phyloP scores from a whole-genome alignment of 1,140 invertebrate species.

The Drosophila chauvacae region DNA sequence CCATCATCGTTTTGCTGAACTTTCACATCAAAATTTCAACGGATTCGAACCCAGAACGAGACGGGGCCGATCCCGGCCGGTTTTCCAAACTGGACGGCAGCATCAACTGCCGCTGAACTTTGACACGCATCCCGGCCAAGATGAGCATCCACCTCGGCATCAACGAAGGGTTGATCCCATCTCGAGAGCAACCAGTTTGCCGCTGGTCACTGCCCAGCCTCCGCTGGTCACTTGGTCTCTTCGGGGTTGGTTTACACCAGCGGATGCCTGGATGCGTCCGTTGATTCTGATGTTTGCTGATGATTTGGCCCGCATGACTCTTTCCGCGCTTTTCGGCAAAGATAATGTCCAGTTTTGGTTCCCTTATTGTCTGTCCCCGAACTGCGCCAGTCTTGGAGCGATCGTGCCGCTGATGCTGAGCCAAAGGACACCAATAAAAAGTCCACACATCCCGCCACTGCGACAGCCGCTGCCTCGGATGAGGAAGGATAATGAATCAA shows the following conservation, averaged over 20 bases:
- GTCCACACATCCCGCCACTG: constrained; percentile 60
- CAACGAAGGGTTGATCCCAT: constrained; percentile 32
- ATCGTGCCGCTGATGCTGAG: constrained; percentile 52
- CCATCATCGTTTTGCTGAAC: constrained; percentile 63
- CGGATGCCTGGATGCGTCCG: constrained; percentile 1
- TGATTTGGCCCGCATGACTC: constrained; percentile 57
- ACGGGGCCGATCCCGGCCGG: constrained; percentile 57
- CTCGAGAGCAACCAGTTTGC: constrained; percentile 51
- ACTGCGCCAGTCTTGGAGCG: constrained; percentile 9
- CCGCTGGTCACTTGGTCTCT: constrained; percentile 49
- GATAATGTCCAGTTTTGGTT: constrained; percentile 78
- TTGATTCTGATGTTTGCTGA: constrained; percentile 30
- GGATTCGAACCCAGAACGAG: constrained; percentile 60
- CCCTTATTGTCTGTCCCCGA: constrained; percentile 35
- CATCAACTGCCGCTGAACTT: constrained; percentile 71
- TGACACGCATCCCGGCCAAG: constrained; percentile 80
- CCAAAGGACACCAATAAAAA: constrained; percentile 82
- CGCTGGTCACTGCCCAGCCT: constrained; percentile 47
- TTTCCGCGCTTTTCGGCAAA: constrained; percentile 57
- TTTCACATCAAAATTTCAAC: constrained; percentile 84
- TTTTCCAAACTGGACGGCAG: constrained; percentile 81
- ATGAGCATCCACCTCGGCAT: constrained; percentile 40
- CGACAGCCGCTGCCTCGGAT: constrained; percentile 12
- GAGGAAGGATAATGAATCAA: constrained; percentile 12
- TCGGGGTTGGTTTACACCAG: constrained; percentile 53